Evolutionary conservation across 2,113 vertebrate genomes (phyloP).

Genomic region (Tupaia tana): DNA sequence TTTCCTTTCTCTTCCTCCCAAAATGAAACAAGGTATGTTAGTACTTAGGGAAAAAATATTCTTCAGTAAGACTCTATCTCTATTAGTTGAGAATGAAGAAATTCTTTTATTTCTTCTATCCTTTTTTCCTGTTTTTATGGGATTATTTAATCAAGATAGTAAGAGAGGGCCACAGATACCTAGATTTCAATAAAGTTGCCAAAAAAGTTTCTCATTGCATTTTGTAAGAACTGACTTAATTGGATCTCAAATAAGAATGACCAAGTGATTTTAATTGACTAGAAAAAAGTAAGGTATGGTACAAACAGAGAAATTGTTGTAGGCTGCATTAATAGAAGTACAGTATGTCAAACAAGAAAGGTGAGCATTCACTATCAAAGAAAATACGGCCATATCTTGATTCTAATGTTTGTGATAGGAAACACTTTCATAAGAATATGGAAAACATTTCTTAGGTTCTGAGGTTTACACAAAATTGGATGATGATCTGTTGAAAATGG

Average conservation of each 20-base stretch:
- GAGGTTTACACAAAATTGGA: neutral
- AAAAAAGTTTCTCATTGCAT: neutral
- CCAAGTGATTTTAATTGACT: slow-evolving; percentile 13
- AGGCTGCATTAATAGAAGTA: neutral
- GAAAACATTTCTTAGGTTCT: neutral
- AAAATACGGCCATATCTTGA: neutral
- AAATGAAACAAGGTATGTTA: slow-evolving; percentile 1
- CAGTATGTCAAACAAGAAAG: neutral
- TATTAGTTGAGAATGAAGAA: neutral
- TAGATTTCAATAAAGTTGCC: neutral
- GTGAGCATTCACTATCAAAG: neutral
- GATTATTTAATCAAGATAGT: neutral
- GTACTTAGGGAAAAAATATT: neutral
- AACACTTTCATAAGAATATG: neutral
- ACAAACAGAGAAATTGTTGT: neutral
- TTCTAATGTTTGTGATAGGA: neutral
- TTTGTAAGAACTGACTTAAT: neutral
- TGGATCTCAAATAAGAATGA: slow-evolving; percentile 17
- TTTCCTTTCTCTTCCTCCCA: neutral
- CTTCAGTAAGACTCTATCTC: neutral
- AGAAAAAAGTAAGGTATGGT: neutral
- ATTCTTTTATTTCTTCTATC: neutral
- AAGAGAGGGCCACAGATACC: neutral
- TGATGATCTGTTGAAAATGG: neutral
- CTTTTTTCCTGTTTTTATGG: slow-evolving; percentile 9